Percentiles rank a stretch among this genome's conserved stretches.
Evolutionary conservation across 2,113 vertebrate species (phyloP).

Genomic region (Arothron firmamentum): DNA sequence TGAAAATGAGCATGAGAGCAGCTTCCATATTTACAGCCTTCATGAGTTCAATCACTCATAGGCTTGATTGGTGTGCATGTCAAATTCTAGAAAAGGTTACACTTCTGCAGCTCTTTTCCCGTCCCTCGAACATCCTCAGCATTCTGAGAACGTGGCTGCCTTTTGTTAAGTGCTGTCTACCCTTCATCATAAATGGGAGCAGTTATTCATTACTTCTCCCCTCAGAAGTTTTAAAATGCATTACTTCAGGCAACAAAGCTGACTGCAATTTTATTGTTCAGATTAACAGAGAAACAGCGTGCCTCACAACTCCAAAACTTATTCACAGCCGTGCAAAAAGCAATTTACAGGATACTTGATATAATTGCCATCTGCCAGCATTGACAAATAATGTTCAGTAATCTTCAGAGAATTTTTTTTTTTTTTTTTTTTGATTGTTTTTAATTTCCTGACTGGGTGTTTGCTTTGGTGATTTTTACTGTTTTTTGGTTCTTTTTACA

Average conservation of each 20-base stretch:
- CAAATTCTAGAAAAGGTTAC: background rate
- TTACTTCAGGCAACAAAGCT: background rate
- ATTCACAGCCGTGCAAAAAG: background rate
- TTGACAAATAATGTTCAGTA: no score
- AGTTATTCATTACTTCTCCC: background rate
- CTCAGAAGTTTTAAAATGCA: background rate
- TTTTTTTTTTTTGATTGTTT: no score
- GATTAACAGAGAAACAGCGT: conserved; percentile 7
- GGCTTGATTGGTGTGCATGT: background rate
- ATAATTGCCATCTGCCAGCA: no score
- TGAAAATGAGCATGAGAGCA: background rate
- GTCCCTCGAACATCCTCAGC: no score
- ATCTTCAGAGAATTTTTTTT: no score
- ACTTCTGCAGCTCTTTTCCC: no score
- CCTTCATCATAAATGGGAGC: background rate
- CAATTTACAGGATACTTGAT: background rate
- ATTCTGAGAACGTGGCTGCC: background rate
- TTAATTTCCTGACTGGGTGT: no score
- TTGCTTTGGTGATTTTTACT: no score
- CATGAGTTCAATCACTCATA: background rate
- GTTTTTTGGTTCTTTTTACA: no score
- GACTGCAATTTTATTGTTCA: background rate
- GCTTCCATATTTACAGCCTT: background rate
- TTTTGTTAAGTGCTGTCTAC: background rate
- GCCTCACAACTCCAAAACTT: background rate